A percentile compares a stretch with the other conserved stretches of the same genome.
Conservation (phyloP, 2,888 invertebrate species). For the Himalopsyche japonica region DNA sequence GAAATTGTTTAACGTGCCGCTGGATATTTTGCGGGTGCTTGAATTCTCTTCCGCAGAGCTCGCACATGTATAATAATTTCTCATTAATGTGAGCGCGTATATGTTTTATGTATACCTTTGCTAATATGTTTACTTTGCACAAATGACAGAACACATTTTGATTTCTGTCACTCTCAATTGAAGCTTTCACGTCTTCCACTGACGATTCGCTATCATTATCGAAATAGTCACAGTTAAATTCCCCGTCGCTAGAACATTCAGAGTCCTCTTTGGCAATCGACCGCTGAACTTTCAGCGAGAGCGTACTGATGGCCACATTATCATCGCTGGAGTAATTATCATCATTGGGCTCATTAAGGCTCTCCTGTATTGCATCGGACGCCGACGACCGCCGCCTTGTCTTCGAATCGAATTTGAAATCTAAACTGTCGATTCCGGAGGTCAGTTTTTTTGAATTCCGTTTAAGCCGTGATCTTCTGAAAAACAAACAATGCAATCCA, state of each 20-base stretch:
- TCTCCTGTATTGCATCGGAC: neutral
- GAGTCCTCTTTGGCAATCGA: neutral
- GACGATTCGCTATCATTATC: neutral
- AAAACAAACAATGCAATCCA: constrained; percentile 4
- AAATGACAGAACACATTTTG: neutral
- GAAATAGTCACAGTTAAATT: neutral
- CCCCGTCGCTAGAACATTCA: neutral
- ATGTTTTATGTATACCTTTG: neutral
- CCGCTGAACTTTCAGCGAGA: neutral
- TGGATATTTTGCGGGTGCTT: neutral
- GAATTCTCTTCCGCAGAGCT: constrained; percentile 14
- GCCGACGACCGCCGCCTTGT: neutral
- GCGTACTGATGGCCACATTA: neutral
- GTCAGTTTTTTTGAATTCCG: neutral
- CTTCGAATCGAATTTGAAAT: neutral
- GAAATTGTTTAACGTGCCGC: constrained; percentile 11
- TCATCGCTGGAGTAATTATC: neutral
- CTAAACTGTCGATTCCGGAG: neutral
- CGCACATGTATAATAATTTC: neutral
- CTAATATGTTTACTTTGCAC: neutral
- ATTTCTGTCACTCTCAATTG: neutral
- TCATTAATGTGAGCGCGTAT: neutral
- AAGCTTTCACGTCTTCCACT: neutral
- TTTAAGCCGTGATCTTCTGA: neutral
- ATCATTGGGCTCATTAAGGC: neutral